Percentiles rank a stretch among this genome's conserved stretches.
These are phyloP conservation scores for Microcebus tavaratra DNA, from an alignment of 2,113 vertebrate genomes.

Conservation along the genomic window DNA sequence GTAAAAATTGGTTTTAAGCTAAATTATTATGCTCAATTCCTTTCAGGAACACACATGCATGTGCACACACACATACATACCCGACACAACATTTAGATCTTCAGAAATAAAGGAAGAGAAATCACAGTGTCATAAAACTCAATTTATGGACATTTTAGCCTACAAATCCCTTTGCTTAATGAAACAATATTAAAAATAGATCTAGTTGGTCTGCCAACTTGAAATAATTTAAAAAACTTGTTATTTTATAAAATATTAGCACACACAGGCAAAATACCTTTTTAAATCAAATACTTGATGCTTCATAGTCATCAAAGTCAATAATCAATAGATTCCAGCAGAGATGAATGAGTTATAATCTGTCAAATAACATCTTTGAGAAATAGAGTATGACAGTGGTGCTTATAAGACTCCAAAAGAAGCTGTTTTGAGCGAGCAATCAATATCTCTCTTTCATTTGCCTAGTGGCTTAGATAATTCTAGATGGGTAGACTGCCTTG, in stretches of 20 bases:
- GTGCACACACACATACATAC: background rate
- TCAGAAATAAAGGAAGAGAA: slow-evolving; percentile 24
- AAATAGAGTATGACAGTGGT: background rate
- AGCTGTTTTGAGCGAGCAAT: slow-evolving; percentile 34
- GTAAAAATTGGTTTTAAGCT: slow-evolving; percentile 38
- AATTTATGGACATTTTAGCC: background rate
- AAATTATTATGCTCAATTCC: background rate
- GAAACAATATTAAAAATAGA: slow-evolving; percentile 31
- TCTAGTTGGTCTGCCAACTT: background rate
- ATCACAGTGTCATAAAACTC: background rate
- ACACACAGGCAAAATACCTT: background rate
- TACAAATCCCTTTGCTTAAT: background rate
- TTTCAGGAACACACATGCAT: background rate
- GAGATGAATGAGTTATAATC: slow-evolving; percentile 25
- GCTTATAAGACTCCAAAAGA: slow-evolving; percentile 24
- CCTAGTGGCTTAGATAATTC: background rate
- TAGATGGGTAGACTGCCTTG: background rate
- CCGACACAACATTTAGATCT: background rate
- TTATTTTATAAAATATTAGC: slow-evolving; percentile 18
- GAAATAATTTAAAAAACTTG: background rate
- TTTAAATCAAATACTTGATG: slow-evolving; percentile 52
- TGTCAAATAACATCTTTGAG: slow-evolving; percentile 43
- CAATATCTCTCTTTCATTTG: slow-evolving; percentile 19
- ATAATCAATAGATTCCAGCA: slow-evolving; percentile 37
- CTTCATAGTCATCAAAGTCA: slow-evolving; percentile 8